phyloP scores from a whole-genome alignment of 1,140 invertebrate species.

The Drosophila yakuba region DNA sequence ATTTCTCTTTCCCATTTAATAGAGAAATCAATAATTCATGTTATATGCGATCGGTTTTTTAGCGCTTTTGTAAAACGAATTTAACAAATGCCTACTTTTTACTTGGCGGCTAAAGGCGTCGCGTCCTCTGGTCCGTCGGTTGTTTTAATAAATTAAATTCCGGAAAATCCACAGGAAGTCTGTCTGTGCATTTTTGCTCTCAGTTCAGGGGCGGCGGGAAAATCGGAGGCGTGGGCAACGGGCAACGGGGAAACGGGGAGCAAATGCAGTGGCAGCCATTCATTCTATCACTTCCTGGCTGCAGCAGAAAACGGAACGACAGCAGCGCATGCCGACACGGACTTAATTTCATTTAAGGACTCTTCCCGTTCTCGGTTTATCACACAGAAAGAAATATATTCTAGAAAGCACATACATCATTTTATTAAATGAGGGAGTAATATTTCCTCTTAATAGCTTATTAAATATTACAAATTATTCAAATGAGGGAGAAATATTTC shows the following conservation, averaged over 20 bases:
- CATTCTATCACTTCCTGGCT: constrained; percentile 78
- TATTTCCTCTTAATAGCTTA: too few species aligned
- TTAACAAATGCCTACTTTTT: neutral
- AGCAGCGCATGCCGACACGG: constrained; percentile 72
- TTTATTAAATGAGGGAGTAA: too few species aligned
- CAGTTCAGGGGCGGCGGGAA: neutral
- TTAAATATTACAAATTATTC: too few species aligned
- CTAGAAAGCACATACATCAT: neutral
- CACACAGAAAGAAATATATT: constrained; percentile 8
- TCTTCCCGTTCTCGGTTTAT: constrained; percentile 27
- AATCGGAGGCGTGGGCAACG: neutral
- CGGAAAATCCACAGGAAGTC: constrained; percentile 83
- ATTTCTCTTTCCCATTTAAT: too few species aligned
- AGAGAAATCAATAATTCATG: neutral
- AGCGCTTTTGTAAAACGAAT: constrained; percentile 3
- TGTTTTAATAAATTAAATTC: constrained; percentile 84
- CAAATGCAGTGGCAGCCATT: constrained; percentile 62
- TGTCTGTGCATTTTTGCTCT: constrained; percentile 68
- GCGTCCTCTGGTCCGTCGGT: constrained; percentile 55
- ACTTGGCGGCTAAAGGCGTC: constrained; percentile 8
- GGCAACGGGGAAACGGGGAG: neutral
- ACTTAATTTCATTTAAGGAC: constrained; percentile 78
- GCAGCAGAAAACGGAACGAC: constrained; percentile 29
- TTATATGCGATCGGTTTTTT: constrained; percentile 1
- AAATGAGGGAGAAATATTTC: too few species aligned